phyloP scores from a whole-genome alignment of 2,888 invertebrate species.

The Drosophila buzzatii region DNA sequence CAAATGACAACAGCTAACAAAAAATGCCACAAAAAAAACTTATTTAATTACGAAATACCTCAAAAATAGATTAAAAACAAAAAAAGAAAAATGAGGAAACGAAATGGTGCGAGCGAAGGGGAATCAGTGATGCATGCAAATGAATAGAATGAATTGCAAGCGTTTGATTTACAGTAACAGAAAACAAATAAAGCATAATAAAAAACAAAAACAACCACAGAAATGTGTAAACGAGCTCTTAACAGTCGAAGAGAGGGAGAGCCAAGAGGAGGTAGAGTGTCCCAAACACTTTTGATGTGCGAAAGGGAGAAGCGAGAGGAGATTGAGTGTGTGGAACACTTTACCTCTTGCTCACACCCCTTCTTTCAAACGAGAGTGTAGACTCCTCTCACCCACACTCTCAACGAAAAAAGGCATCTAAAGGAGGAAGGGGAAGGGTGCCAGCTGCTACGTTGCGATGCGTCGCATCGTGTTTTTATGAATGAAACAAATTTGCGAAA shows the following conservation, averaged over 20 bases:
- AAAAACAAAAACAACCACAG: conserved; percentile 17
- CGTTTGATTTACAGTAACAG: conserved; percentile 24
- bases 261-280: not conserved
- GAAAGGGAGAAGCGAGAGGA: not conserved
- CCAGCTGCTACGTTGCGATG: conserved; percentile 48
- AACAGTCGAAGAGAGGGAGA: not conserved
- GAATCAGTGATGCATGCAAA: conserved; percentile 11
- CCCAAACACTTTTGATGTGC: not conserved
- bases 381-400: not conserved
- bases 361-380: not conserved
- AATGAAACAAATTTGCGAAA: conserved; percentile 32
- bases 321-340: not conserved
- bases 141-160: conserved; percentile 33
- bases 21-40: conserved; percentile 5
- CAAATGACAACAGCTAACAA: conserved; percentile 10
- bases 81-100: not conserved
- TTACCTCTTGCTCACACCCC: not conserved
- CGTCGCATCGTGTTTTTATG: conserved; percentile 57
- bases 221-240: conserved; percentile 16
- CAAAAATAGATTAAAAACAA: conserved; percentile 18
- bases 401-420: not conserved
- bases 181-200: conserved; percentile 9
- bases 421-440: conserved; percentile 7
- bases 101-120: not conserved
- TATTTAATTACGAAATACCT: conserved; percentile 31